Evolutionary conservation across 2,888 invertebrate genomes (phyloP), one percentile per base, ranked within the genome.

Genomic region (Mactromeris polynyma): DNA sequence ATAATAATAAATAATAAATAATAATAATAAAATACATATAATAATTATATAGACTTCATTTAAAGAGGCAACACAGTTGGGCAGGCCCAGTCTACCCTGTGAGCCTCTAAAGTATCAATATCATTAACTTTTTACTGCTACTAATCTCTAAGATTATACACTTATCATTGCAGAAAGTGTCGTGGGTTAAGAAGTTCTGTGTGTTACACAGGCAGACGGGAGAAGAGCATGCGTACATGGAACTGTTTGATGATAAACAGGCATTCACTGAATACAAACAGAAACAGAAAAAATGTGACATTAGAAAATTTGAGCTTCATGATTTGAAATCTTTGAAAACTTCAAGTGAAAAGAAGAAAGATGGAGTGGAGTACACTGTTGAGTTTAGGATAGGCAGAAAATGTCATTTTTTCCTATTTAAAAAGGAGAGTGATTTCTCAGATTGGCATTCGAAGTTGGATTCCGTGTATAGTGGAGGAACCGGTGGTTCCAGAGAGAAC

Each of bases 341-440:
- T 14, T 87, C 87, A 33, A 85, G 73, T 69, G 83, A 90, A 69
- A 82, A n/a, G n/a, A 81, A 86, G 11, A 86, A 82, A 58, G 86
- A 87, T 33, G 88, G 81, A 21, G 69, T 80, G 17, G 89, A 91
- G 26, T 79, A 84, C 38, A 79, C 77, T 7, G 90, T 94, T 38
- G 93, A 92, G 88, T 86, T 94, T 58, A 83, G 81, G 19, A 83
- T 87, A n/a, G 90, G 85, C 64, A 89, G 78, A 46, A 89, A 93
- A 31, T 93, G 92, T 78, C 81, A 87, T 40, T 54, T 73, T 19
- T 88, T 94, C 26, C 64, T 86, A 79, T 85, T 91, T 7, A 88
- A 90, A 3, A 86, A 46, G 3, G 88, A 91, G 38, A 33, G 31
- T 31, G 88, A 93, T 11, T 90, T 81, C n/a, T 36, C 40, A 2